Conservation (phyloP, 1,140 invertebrate species). For the Oncopeltus fasciatus region DNA sequence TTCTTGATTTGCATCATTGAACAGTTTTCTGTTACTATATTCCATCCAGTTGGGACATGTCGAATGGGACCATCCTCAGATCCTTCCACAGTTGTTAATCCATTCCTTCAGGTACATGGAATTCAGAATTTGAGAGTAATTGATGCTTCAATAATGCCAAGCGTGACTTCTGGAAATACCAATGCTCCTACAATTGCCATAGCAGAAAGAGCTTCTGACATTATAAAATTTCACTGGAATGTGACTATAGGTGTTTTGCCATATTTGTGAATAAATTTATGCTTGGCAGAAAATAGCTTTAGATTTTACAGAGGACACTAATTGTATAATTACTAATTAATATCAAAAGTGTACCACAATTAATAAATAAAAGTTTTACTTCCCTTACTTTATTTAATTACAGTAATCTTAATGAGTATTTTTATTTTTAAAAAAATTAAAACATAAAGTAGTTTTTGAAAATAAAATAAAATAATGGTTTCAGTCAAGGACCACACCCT, state of each 20-base stretch:
- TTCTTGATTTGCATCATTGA: constrained; percentile 36
- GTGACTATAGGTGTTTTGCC: background rate
- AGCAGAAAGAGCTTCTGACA: constrained; percentile 18
- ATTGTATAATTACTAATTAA: too few relatives aligned
- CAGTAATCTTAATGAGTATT: too few relatives aligned
- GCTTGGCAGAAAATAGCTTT: too few relatives aligned
- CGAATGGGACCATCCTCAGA: constrained; percentile 41
- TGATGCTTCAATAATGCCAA: constrained; percentile 20
- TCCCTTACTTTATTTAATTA: too few relatives aligned
- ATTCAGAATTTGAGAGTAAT: constrained; percentile 15
- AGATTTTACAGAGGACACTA: too few relatives aligned
- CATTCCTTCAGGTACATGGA: constrained; percentile 15
- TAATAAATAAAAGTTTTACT: too few relatives aligned
- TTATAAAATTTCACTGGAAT: constrained; percentile 22
- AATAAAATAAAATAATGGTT: too few relatives aligned
- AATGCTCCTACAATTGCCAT: constrained; percentile 19
- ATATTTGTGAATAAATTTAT: too few relatives aligned
- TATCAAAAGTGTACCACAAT: too few relatives aligned
- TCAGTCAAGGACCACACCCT: too few relatives aligned
- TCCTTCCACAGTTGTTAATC: constrained; percentile 33
- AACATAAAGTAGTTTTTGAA: too few relatives aligned
- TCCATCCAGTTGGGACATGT: constrained; percentile 62
- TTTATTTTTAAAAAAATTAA: too few relatives aligned
- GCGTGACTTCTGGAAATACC: constrained; percentile 15
- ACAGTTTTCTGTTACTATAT: constrained; percentile 39